Base-by-base conservation (phyloP, 2,797 vertebrate genomes). In the Malurus leucopterus region DNA sequence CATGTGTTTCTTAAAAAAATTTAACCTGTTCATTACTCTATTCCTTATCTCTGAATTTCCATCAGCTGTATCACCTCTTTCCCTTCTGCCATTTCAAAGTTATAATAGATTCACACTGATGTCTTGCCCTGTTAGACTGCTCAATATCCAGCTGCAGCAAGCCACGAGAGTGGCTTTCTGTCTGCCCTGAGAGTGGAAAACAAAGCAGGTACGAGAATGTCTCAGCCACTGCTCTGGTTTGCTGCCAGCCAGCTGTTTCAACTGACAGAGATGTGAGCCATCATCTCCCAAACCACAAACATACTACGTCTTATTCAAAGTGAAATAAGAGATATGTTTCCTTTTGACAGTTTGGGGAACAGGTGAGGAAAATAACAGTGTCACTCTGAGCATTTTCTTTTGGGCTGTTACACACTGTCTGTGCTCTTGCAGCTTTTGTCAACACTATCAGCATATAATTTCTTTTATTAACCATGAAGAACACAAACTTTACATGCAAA, bases 261-360 rank as follows among this genome's bases (percentile, higher is more conserved):
- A 93, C 76, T 23, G 75, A 87, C 89, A 81, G 63, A 90, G 71
- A 67, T 57, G 27, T 64, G 47, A 89, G 53, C 68, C 74, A 84
- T 76, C 87, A 27, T 79, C 86, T 94, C 85, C 68, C 85, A 92
- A 81, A 93, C 94, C 92, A 84, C 84, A 91, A 47, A 70, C 70
- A 84, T 11, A 27, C 68, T 73, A 30, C 75, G 22, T 75, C 88
- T 93, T 76, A 84, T 51, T 92, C 93, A 76, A 36, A 89, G 29
- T 26, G 73, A 93, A 93, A 95, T 51, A 34, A 90, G 87, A 94
- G 73, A 81, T 0, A 0, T 23, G 63, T 61, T 94, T 92, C 89
- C 73, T 92, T 88, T 70, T 91, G 75, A 83, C 72, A 80, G 88
- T 93, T 93, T 82, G 64, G 36, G 79, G 50, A 87, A 84, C 90